A percentile compares a stretch with the other conserved stretches of the same genome.
Conservation (phyloP, 2,113 vertebrate genomes). For the Psittacula cyanocephala region DNA sequence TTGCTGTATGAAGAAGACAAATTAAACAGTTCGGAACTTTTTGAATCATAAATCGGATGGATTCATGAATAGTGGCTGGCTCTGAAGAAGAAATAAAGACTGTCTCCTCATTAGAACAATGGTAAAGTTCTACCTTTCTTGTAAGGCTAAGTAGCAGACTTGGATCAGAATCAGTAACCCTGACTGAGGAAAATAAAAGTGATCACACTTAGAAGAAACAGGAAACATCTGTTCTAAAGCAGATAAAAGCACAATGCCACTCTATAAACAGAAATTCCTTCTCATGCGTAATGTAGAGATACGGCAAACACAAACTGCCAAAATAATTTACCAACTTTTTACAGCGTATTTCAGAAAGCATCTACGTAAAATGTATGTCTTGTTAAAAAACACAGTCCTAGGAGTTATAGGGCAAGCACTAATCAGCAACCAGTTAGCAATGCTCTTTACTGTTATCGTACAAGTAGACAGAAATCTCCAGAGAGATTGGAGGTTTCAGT, state of each 20-base stretch:
- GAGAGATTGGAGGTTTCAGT: not conserved
- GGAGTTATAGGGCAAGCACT: not conserved
- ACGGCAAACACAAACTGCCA: not conserved
- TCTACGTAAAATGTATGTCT: not conserved
- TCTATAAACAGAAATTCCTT: not conserved
- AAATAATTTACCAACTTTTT: not conserved
- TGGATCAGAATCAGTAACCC: not conserved
- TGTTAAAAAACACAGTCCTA: not conserved
- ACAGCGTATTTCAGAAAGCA: not conserved
- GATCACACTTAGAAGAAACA: not conserved
- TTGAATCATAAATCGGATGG: constrained; percentile 62
- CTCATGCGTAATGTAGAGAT: not conserved
- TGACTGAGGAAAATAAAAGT: not conserved
- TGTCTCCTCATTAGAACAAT: not conserved
- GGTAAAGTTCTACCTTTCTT: not conserved
- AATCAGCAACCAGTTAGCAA: not conserved
- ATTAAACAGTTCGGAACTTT: constrained; percentile 76
- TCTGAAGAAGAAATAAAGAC: not conserved
- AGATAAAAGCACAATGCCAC: not conserved
- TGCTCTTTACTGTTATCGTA: rapidly evolving
- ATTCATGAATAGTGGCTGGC: not conserved
- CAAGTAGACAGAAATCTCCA: not conserved
- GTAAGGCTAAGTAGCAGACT: not conserved
- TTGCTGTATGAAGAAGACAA: constrained; percentile 77
- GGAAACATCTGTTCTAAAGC: not conserved